Evolutionary conservation across 1,140 invertebrate species (phyloP), one percentile per base, ranked within the genome.

Genomic region (Hormaphis cornu): DNA sequence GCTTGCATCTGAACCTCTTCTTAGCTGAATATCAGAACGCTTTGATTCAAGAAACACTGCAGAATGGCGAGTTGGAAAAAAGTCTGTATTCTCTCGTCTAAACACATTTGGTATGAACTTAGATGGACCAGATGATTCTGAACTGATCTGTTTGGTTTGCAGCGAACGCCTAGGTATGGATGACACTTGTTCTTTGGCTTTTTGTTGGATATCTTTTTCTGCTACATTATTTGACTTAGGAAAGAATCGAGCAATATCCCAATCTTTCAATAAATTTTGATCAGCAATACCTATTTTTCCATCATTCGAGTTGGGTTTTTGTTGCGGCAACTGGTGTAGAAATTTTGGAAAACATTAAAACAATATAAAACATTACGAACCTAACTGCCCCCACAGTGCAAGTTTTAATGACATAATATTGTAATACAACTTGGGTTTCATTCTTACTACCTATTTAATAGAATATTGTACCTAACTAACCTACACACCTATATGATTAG

Each of bases 231-330:
- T 80, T 76, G 81, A 82, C 28, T 80, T 82, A 73, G 87, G 86
- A 77, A 91, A 90, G 81, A 90, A 90, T 77, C 86, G 84, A 72
- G 87, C 86, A 79, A 91, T 87, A 78, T 90, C 87, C 89, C 88
- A 91, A 72, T 90, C 89, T 78, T 87, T 87, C 53, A 91, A 80
- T 33, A 90, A 81, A 40, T 85, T 84, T 48, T 86, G 85, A 77
- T 89, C 87, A 74, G 88, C 86, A 72, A 83, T 79, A 72, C 87
- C 84, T 66, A 50, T 7, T 50, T 66, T 66, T 3, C 28, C 28
- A 48, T 66, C 44, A 22, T 28, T 66, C 50, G 61, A 33, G 48
- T 7, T 46, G 28, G 59, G 59, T 66, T 66, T 66, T 33, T 66
- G 61, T 12, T 66, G 59, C 24, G 59, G 28, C n/a, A 66, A 33